Percentiles rank a stretch among this genome's conserved stretches.
These are phyloP conservation scores for Pterocles gutturalis DNA, from an alignment of 2,113 vertebrate species.

Conservation along the genomic window DNA sequence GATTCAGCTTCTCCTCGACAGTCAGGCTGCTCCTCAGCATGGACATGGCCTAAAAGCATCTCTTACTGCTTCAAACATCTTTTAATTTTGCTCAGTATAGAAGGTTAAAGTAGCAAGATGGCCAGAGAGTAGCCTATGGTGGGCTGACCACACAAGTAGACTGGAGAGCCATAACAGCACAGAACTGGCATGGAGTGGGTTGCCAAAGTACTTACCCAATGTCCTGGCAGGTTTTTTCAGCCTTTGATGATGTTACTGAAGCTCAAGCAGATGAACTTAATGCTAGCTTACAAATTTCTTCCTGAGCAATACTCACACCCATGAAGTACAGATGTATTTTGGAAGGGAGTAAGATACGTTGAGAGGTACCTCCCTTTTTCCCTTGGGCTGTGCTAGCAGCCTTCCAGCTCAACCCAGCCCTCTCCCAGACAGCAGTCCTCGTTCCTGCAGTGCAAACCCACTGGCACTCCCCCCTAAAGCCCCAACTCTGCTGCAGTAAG, in stretches of 20 bases:
- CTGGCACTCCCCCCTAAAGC: neutral
- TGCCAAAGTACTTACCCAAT: neutral
- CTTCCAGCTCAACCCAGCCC: neutral
- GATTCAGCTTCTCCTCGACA: neutral
- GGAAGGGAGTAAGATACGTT: neutral
- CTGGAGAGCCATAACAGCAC: neutral
- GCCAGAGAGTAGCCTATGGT: neutral
- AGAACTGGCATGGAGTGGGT: neutral
- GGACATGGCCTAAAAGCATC: neutral
- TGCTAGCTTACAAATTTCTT: neutral
- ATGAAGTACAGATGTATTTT: neutral
- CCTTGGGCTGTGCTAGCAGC: neutral
- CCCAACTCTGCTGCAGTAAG: neutral
- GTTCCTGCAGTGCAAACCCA: neutral
- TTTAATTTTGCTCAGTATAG: neutral
- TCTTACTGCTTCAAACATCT: neutral
- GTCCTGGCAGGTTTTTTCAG: neutral
- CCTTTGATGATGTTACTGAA: neutral
- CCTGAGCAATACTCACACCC: neutral
- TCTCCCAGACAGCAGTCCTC: neutral
- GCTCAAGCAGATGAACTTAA: neutral
- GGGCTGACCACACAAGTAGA: neutral
- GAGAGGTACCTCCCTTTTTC: neutral
- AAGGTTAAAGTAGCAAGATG: neutral
- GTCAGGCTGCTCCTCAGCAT: neutral